Conservation (phyloP, 2,113 vertebrate species). For the Rhinolophus ferrumequinum region DNA sequence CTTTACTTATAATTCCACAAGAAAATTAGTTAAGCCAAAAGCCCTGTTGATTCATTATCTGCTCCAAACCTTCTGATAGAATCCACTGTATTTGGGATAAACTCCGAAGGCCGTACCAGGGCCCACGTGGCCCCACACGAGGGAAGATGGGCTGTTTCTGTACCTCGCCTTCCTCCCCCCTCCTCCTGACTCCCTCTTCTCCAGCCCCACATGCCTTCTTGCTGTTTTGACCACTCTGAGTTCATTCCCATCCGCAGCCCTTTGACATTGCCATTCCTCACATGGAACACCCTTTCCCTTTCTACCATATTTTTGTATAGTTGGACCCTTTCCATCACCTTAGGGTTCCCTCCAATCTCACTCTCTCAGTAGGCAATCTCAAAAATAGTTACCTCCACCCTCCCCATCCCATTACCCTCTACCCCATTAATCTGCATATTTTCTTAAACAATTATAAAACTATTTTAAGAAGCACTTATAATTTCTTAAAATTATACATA, state of each 20-base stretch:
- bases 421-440: not conserved
- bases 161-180: not conserved
- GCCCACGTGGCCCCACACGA: not conserved
- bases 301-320: not conserved
- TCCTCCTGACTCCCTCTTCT: not conserved
- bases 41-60: not conserved
- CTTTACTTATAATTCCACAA: not conserved
- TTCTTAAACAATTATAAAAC: not conserved
- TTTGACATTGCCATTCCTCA: not conserved
- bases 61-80: not conserved
- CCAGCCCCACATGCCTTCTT: not conserved
- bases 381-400: not conserved
- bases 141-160: not conserved
- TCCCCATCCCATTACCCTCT: not conserved
- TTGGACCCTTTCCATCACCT: not conserved
- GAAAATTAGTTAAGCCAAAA: slow-evolving; percentile 37
- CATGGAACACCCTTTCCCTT: not conserved
- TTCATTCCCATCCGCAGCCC: not conserved
- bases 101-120: not conserved
- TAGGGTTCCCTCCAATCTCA: not conserved
- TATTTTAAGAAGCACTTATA: not conserved
- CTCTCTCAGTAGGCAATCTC: not conserved
- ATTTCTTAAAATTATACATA: not conserved
- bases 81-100: not conserved
- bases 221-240: not conserved